These are phyloP conservation scores for Chondrosia reniformis DNA, from an alignment of 37 sponge, comb jelly and placozoan species.

Conservation along the genomic window DNA sequence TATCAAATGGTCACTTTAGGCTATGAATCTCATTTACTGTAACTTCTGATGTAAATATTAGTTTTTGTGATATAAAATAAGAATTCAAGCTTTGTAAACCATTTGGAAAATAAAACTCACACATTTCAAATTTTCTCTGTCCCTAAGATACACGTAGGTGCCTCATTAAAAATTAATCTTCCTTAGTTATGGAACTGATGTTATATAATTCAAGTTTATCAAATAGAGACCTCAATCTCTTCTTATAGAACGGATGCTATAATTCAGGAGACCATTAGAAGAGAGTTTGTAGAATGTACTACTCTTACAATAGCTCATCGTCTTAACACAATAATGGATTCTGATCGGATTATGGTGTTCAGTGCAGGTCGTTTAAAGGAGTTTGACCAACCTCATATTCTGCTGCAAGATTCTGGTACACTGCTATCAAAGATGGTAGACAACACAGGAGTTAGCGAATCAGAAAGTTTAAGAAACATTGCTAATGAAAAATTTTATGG, in stretches of 20 bases:
- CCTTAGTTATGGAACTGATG: too few relatives aligned
- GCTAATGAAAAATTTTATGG: constrained; percentile 15
- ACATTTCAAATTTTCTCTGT: too few relatives aligned
- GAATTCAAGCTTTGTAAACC: too few relatives aligned
- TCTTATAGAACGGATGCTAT: constrained; percentile 53
- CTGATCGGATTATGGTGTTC: constrained; percentile 64
- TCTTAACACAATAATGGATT: constrained; percentile 70
- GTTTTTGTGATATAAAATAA: too few relatives aligned
- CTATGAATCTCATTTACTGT: too few relatives aligned
- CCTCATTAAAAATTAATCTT: too few relatives aligned
- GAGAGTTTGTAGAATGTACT: constrained; percentile 49
- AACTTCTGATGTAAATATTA: too few relatives aligned
- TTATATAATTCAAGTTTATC: too few relatives aligned
- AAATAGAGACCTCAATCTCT: too few relatives aligned
- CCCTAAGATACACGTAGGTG: too few relatives aligned
- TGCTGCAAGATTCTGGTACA: constrained; percentile 19
- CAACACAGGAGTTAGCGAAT: constrained; percentile 18
- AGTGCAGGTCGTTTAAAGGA: constrained; percentile 35
- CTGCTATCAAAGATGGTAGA: constrained; percentile 25
- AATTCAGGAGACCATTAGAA: constrained; percentile 53
- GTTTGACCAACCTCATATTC: constrained; percentile 38
- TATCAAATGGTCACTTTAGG: too few relatives aligned
- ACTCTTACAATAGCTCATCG: constrained; percentile 69
- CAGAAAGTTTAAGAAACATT: constrained; percentile 11
- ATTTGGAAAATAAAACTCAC: too few relatives aligned